Percentiles rank a stretch among this genome's conserved stretches.
Conservation (phyloP, 2,797 vertebrate species). For the Alauda arvensis region DNA sequence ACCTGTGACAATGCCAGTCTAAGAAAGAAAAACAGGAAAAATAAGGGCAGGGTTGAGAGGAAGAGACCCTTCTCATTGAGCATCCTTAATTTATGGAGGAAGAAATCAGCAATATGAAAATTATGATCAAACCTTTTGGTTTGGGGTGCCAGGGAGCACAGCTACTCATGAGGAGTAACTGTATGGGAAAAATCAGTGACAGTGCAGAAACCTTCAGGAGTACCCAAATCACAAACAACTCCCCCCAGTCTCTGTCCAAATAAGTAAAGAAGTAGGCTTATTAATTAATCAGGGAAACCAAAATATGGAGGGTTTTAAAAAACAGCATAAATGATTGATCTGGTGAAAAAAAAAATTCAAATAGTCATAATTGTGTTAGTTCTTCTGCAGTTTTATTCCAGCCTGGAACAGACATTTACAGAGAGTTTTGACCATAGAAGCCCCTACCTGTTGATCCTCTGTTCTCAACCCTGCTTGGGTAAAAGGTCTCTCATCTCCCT, state of each 20-base stretch:
- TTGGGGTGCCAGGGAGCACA: background rate
- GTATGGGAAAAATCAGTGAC: background rate
- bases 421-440: background rate
- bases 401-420: background rate
- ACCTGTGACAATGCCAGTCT: background rate
- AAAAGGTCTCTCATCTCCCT: conserved; percentile 87
- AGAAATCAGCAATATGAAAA: background rate
- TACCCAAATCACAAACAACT: background rate
- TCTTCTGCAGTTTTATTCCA: background rate
- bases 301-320: background rate
- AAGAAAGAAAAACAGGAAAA: background rate
- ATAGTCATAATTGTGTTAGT: background rate
- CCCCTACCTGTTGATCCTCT: conserved; percentile 53
- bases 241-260: background rate
- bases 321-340: background rate
- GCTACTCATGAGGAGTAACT: background rate
- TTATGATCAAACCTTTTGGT: background rate
- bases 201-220: background rate
- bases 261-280: background rate
- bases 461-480: conserved; percentile 83
- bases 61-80: background rate
- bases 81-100: background rate
- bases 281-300: background rate
- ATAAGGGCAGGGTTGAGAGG: background rate
- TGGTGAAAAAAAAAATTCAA: background rate